phyloP scores from a whole-genome alignment of 2,888 invertebrate genomes.

The Drosophila dives region DNA sequence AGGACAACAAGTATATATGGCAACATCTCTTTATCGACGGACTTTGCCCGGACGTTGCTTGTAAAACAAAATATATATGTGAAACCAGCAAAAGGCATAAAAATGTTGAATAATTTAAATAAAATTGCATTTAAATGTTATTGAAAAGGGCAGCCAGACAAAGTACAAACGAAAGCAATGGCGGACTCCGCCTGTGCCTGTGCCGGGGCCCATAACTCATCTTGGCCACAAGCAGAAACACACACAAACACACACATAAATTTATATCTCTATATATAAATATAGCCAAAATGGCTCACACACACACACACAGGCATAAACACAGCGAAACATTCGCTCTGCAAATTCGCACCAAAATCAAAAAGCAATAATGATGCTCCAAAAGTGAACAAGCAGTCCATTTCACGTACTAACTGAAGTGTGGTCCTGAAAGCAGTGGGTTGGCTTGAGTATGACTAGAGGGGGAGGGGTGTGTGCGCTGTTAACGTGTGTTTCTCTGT shows the following conservation, averaged over 20 bases:
- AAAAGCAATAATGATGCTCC: conserved; percentile 78
- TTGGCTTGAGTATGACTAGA: too few relatives aligned
- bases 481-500: conserved; percentile 14
- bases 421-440: neutral
- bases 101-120: conserved; percentile 77
- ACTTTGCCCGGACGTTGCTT: conserved; percentile 22
- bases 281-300: neutral
- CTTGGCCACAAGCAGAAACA: conserved; percentile 20
- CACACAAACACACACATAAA: conserved; percentile 8
- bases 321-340: conserved; percentile 31
- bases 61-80: conserved; percentile 62
- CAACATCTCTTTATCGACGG: conserved; percentile 20
- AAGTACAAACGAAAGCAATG: conserved; percentile 12
- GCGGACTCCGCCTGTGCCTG: neutral
- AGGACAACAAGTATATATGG: conserved; percentile 18
- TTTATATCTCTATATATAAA: neutral
- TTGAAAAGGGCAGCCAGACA: conserved; percentile 38
- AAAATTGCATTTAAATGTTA: conserved; percentile 77
- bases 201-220: conserved; percentile 65
- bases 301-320: neutral
- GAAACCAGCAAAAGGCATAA: conserved; percentile 60
- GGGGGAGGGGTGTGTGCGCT: neutral
- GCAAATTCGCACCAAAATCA: conserved; percentile 77
- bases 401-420: conserved; percentile 18
- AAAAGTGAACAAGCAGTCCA: conserved; percentile 59